Conservation (phyloP, 2,888 invertebrate species). For the Lampropteryx suffumata region DNA sequence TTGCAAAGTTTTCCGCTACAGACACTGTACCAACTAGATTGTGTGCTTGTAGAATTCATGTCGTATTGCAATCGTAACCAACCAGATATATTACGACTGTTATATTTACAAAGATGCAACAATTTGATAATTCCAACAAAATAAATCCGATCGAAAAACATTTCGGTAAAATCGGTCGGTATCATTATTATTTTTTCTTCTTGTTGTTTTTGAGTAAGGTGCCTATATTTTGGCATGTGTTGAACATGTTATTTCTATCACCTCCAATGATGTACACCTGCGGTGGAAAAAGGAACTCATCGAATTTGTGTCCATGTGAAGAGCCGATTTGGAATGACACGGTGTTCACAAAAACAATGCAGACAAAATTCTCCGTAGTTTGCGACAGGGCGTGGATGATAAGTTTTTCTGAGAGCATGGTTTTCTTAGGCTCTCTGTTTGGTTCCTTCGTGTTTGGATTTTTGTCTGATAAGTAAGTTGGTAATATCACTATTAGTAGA, state of each 20-base stretch:
- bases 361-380: constrained; percentile 54
- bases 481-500: neutral
- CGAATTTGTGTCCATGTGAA: constrained; percentile 55
- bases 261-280: constrained; percentile 62
- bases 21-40: too few species aligned
- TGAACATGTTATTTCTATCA: constrained; percentile 59
- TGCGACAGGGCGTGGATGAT: constrained; percentile 58
- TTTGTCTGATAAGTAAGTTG: constrained; percentile 60
- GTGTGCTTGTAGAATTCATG: too few species aligned
- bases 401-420: constrained; percentile 59
- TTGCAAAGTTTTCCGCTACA: too few species aligned
- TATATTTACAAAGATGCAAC: constrained; percentile 35
- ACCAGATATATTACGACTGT: neutral
- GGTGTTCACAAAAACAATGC: constrained; percentile 59
- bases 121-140: constrained; percentile 26
- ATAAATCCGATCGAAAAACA: constrained; percentile 60
- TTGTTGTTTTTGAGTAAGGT: constrained; percentile 54
- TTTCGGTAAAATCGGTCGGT: constrained; percentile 48
- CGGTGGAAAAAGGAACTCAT: constrained; percentile 6
- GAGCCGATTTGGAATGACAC: constrained; percentile 53
- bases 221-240: constrained; percentile 62
- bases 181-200: constrained; percentile 57
- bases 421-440: constrained; percentile 56
- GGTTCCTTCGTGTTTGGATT: constrained; percentile 61
- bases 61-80: neutral